A percentile compares a stretch with the other conserved stretches of the same genome.
Conservation (phyloP, 1,140 invertebrate species). For the Drosophila persimilis region DNA sequence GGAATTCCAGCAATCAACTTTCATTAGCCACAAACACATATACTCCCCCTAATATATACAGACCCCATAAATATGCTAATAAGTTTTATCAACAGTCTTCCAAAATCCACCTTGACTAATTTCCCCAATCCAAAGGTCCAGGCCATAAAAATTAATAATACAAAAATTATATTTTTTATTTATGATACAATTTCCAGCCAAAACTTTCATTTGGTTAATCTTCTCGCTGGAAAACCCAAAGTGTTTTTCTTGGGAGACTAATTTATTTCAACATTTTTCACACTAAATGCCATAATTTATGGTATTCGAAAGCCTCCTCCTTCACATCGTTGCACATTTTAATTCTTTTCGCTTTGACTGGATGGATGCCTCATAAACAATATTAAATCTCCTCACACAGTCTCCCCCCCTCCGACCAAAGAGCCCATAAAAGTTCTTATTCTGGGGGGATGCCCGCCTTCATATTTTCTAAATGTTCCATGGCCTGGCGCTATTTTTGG, state of each 20-base stretch:
- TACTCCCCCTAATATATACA: too few species aligned
- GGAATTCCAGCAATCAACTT: too few species aligned
- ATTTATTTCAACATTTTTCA: conserved; percentile 64
- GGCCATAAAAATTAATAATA: conserved; percentile 23
- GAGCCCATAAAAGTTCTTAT: conserved; percentile 40
- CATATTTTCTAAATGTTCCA: conserved; percentile 69
- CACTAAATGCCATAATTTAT: conserved; percentile 77
- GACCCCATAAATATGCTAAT: background rate
- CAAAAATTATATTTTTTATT: conserved; percentile 39
- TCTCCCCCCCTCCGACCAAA: conserved; percentile 29
- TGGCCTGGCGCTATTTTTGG: conserved; percentile 74
- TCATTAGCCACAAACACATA: too few species aligned
- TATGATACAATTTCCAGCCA: conserved; percentile 37
- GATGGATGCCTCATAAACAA: conserved; percentile 74
- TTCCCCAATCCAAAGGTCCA: background rate
- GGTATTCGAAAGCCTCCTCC: conserved; percentile 9
- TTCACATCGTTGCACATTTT: conserved; percentile 40
- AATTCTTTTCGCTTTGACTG: conserved; percentile 65
- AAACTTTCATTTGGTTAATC: conserved; percentile 28
- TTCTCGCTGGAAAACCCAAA: conserved; percentile 14
- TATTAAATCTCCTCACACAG: conserved; percentile 64
- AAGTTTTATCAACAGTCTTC: background rate
- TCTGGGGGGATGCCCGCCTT: conserved; percentile 39
- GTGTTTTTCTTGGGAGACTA: conserved; percentile 35
- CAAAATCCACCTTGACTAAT: conserved; percentile 14